Percentiles rank a stretch among this genome's conserved stretches.
These are phyloP conservation scores for Grammomys dolichurus DNA, from an alignment of 2,113 vertebrate species.

Conservation along the genomic window DNA sequence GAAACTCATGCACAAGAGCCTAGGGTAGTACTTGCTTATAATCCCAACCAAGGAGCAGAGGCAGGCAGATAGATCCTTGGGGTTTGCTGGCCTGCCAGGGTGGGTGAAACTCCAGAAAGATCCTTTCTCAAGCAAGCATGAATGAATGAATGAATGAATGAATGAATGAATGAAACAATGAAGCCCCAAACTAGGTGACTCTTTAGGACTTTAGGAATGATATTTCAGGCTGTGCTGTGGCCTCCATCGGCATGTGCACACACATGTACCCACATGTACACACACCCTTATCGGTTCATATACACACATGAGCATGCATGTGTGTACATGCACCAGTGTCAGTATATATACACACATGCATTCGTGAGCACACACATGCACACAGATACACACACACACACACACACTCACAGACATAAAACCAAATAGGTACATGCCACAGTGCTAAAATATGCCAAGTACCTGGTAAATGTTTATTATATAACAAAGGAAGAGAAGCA, in stretches of 20 bases:
- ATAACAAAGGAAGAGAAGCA: background rate
- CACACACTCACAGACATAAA: background rate
- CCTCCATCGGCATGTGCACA: background rate
- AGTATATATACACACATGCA: background rate
- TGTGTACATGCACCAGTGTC: background rate
- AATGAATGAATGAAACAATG: background rate
- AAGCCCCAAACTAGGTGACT: background rate
- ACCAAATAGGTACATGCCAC: background rate
- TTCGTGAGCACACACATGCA: accelerated
- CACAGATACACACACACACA: too few species aligned
- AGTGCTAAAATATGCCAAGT: background rate
- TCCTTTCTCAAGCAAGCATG: background rate
- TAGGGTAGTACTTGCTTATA: background rate
- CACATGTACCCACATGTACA: background rate
- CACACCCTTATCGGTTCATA: background rate
- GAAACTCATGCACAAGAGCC: background rate
- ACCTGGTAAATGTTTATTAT: background rate
- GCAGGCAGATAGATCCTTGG: background rate
- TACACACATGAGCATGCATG: background rate
- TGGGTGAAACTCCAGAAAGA: background rate
- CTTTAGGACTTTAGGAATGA: background rate
- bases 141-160: too few species aligned
- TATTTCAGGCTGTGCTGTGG: background rate
- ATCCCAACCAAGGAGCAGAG: background rate
- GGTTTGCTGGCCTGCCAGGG: background rate